Percentiles rank a stretch among this genome's conserved stretches.
phyloP scores from a whole-genome alignment of 2,113 vertebrate genomes.

The Muscicapa adusta region DNA sequence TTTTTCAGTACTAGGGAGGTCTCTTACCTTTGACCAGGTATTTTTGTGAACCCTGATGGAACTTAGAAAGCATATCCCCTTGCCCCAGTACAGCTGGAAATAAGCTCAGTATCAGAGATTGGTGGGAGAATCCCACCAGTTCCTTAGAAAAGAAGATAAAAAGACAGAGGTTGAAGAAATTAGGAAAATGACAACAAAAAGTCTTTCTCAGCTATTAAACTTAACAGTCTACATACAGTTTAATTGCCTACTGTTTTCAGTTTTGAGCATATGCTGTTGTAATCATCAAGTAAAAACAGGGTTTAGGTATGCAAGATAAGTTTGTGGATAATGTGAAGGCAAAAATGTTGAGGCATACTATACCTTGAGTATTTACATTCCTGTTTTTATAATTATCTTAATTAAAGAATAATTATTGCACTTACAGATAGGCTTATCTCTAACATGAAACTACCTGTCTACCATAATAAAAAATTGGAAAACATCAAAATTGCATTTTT shows the following conservation, averaged over 20 bases:
- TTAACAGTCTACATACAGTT: background rate
- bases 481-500: slow-evolving; percentile 65
- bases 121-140: background rate
- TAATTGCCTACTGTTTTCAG: slow-evolving; percentile 16
- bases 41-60: background rate
- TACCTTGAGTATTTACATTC: slow-evolving; percentile 76
- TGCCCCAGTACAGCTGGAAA: background rate
- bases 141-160: background rate
- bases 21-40: background rate
- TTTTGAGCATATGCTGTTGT: background rate
- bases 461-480: slow-evolving; percentile 63
- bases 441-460: slow-evolving; percentile 78
- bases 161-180: background rate
- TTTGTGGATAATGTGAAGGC: slow-evolving; percentile 52
- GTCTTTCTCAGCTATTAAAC: background rate
- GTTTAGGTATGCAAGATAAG: slow-evolving; percentile 61
- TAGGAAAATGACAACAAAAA: background rate
- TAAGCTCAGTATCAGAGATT: background rate
- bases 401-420: slow-evolving; percentile 77
- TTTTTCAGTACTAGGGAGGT: background rate
- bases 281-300: slow-evolving; percentile 35
- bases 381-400: slow-evolving; percentile 78
- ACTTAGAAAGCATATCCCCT: background rate
- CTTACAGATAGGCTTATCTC: slow-evolving; percentile 71
- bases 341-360: slow-evolving; percentile 65